Evolutionary conservation across 2,888 invertebrate species (phyloP), one percentile per base, ranked within the genome.

Genomic region (Catonia carolina): DNA sequence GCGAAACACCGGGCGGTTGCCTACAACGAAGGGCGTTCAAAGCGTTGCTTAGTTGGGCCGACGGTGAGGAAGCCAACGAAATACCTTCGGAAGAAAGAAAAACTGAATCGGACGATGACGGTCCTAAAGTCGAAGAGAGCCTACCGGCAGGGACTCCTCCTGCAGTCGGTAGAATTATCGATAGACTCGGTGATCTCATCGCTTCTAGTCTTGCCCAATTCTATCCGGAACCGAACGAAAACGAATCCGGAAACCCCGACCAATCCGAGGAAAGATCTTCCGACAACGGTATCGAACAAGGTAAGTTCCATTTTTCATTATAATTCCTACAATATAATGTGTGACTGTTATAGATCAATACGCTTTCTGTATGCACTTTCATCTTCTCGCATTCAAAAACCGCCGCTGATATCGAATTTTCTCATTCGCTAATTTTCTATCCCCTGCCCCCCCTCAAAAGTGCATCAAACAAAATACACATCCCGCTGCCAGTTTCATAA

Each of bases 171-270:
- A 36, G 54, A 31, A 55, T 63, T 39, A 54, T 63, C 20, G 57
- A 62, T 53, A 53, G 54, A 35, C 53, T 63, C 12, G 63, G 61
- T 3, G 62, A 62, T 35, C 58, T 61, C 47, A 56, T 63, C 23
- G 58, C 62, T 36, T 51, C 53, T 12, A 50, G 51, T 1, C 15
- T 51, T 33, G 50, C 56, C 12, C 56, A 56, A 50, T 56, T 50
- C 41, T 51, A 51, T 35, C 56, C 56, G 6, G 55, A 53, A 23
- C 23, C 48, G 10, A 47, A 53, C 33, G 45, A 37, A 23, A 47
- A 45, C 14, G 22, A 14, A 20, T 22, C 45, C n/a, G 14, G 20
- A 10, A 45, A 45, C 15, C n/a, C 55, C 42, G 39, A 48, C 22
- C 49, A 55, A 7, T 17, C 18, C 17, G 35, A 48, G 7, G 12